Evolutionary conservation across 2,113 vertebrate genomes (phyloP), one percentile per base, ranked within the genome.

Genomic region (Apeltes quadracus): DNA sequence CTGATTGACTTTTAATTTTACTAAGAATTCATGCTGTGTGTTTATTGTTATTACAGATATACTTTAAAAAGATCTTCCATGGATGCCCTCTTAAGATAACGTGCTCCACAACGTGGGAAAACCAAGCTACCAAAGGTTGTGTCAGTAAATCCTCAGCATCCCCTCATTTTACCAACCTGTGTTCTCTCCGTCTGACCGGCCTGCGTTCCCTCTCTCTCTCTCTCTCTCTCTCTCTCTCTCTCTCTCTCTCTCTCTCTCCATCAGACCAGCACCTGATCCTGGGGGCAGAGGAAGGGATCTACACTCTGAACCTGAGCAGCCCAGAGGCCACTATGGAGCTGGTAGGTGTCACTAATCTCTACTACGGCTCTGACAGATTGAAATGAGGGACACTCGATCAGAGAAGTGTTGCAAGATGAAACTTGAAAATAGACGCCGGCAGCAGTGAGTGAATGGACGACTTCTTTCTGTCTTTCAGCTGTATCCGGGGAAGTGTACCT

Each of bases 211-310:
- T 29, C 29, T 29, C 29, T 29, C 16, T 64, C 54, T 61, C 23
- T 25, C 20, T 29, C 14, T 32, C 44, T 29, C 29, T 29, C 29
- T 29, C 16, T 64, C 54, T 61, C 23, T 25, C 20, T 29, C 14
- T 32, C 29, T 29, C 29, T 29, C 29, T 29, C 16, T 64, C 54
- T 61, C 23, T 25, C 20, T 29, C 14, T 32, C 44, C 76, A 70
- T 59, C 82, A 97, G 96, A 97, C 51, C 92, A 93, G 25, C 94
- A 96, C 72, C 87, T 97, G 75, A 95, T 97, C 69, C 90, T 97
- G 71, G 96, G 94, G 3, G 93, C 96, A 0, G 96, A 97, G 39
- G 95, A 97, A 66, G 96, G 96, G 0, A 96, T 97, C 75, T 97
- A 96, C 85, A 95, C 93, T 53, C 74, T 97, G 76, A 97, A 96